These are phyloP conservation scores for Phyllotis vaccarum DNA, from an alignment of 2,797 vertebrate species.

Conservation along the genomic window DNA sequence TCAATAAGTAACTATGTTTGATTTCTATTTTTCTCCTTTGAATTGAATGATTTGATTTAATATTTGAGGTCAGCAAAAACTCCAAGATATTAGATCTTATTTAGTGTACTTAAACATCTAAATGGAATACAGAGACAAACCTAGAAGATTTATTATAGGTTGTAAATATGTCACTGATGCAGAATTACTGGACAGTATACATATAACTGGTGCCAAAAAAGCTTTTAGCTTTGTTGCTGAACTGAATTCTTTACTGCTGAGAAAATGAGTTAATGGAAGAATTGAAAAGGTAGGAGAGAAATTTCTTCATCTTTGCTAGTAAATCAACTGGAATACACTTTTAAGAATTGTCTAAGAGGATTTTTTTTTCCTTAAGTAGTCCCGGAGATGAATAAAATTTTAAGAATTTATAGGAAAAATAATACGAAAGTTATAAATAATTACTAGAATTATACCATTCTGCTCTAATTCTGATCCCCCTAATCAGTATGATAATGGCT, in stretches of 20 bases:
- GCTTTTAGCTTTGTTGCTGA: conserved; percentile 93
- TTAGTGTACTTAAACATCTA: conserved; percentile 87
- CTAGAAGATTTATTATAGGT: conserved; percentile 89
- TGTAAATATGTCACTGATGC: conserved; percentile 92
- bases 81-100: conserved; percentile 85
- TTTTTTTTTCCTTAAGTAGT: conserved; percentile 81
- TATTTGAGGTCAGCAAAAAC: conserved; percentile 90
- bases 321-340: conserved; percentile 90
- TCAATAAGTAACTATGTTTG: conserved; percentile 83
- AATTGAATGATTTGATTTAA: conserved; percentile 86
- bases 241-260: conserved; percentile 92
- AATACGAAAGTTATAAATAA: conserved; percentile 87
- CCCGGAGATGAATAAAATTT: conserved; percentile 87
- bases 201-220: conserved; percentile 91
- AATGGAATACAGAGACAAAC: conserved; percentile 91
- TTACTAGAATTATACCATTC: conserved; percentile 82
- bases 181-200: conserved; percentile 92
- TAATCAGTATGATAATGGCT: conserved; percentile 72
- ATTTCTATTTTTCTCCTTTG: conserved; percentile 86
- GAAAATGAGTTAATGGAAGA: conserved; percentile 92
- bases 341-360: conserved; percentile 86
- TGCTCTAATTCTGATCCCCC: conserved; percentile 73
- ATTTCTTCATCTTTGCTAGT: conserved; percentile 88
- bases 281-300: conserved; percentile 85
- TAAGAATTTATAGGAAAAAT: conserved; percentile 87